A percentile compares a stretch with the other conserved stretches of the same genome.
phyloP scores from a whole-genome alignment of 2,113 vertebrate species.

The Mesoclemmys tuberculata region DNA sequence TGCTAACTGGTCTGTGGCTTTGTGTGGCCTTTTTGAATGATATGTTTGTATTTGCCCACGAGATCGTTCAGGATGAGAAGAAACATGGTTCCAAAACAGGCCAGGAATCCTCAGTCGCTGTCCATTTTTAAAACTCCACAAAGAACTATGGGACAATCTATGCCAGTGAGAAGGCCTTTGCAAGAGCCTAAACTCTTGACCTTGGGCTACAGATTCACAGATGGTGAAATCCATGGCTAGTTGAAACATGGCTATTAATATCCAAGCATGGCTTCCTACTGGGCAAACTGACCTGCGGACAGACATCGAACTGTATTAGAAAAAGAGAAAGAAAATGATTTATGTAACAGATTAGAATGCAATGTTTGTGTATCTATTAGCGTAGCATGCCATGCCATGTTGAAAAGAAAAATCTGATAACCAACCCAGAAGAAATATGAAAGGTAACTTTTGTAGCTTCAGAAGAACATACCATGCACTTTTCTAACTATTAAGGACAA shows the following conservation, averaged over 20 bases:
- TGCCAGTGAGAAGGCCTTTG: slow-evolving; percentile 62
- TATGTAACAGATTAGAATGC: neutral
- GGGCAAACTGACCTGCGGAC: slow-evolving; percentile 79
- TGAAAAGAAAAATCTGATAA: neutral
- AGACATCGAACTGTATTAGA: slow-evolving; percentile 44
- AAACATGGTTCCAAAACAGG: slow-evolving; percentile 65
- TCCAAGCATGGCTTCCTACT: slow-evolving; percentile 84
- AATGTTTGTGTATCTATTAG: neutral
- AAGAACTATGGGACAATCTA: slow-evolving; percentile 53
- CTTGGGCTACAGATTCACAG: slow-evolving; percentile 72
- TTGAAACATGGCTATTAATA: slow-evolving; percentile 85
- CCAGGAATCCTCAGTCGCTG: slow-evolving; percentile 49
- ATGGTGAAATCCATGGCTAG: slow-evolving; percentile 79
- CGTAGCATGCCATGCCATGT: neutral
- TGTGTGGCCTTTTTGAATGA: slow-evolving; percentile 52
- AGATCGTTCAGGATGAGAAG: neutral
- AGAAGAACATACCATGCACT: neutral
- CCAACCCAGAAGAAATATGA: neutral
- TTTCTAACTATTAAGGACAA: neutral
- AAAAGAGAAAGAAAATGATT: neutral
- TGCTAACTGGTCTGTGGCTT: slow-evolving; percentile 47
- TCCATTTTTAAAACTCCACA: slow-evolving; percentile 68
- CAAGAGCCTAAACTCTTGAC: slow-evolving; percentile 57
- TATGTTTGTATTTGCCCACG: slow-evolving; percentile 29
- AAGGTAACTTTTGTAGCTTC: neutral